Evolutionary conservation across 2,888 invertebrate species (phyloP).

Genomic region (Andrena camellia): DNA sequence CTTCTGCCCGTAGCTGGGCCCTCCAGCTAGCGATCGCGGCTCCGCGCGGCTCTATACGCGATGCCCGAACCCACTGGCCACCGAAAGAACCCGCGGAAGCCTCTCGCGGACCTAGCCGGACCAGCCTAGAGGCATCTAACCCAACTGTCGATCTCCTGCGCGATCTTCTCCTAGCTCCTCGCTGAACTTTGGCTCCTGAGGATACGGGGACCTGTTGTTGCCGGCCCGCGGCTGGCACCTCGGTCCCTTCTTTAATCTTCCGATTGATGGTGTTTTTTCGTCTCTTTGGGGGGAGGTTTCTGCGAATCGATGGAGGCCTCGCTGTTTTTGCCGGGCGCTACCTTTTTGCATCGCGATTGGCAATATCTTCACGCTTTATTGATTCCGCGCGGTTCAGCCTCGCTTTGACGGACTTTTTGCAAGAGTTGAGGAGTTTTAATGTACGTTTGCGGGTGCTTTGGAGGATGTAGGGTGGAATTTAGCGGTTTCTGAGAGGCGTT

Average conservation of each 20-base stretch:
- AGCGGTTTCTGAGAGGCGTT: neutral
- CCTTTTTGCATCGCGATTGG: neutral
- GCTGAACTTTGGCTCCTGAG: neutral
- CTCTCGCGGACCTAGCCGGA: neutral
- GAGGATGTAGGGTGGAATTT: neutral
- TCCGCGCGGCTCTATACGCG: neutral
- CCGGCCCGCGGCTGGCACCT: no score
- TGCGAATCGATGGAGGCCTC: no score
- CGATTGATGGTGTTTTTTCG: no score
- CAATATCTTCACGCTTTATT: conserved; percentile 28
- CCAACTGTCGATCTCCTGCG: neutral
- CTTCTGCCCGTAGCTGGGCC: neutral
- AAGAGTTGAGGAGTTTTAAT: no score
- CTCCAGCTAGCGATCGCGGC: neutral
- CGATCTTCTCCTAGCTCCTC: neutral
- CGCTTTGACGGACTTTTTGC: no score
- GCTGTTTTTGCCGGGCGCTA: neutral
- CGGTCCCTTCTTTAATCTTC: no score
- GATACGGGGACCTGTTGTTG: no score
- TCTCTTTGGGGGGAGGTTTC: no score
- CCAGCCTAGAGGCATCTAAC: neutral
- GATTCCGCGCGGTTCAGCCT: conserved; percentile 19
- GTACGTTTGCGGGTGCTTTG: neutral
- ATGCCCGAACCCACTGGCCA: conserved; percentile 19
- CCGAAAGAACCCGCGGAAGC: conserved; percentile 13